Percentiles rank a stretch among this genome's conserved stretches.
Evolutionary conservation across 2,113 vertebrate species (phyloP).

Genomic region (Hypanus sabinus): DNA sequence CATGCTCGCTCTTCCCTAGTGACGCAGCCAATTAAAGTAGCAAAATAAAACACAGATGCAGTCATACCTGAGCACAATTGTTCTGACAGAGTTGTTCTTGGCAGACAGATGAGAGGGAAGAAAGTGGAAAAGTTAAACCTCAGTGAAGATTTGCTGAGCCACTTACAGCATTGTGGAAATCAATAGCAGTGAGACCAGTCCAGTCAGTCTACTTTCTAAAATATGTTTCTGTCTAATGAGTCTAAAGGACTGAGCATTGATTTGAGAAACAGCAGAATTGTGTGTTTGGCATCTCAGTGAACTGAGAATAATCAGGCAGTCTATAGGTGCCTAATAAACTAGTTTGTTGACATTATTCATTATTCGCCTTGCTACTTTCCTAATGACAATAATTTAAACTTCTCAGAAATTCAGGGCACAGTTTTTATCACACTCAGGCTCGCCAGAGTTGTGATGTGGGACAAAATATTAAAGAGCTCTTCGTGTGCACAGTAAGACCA

Average conservation of each 20-base stretch:
- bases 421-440: not conserved
- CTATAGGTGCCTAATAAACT: not conserved
- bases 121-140: too few species aligned
- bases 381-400: not conserved
- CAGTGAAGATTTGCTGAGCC: not conserved
- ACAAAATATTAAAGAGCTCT: not conserved
- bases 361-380: slow-evolving; percentile 14
- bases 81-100: not conserved
- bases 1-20: not conserved
- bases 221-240: slow-evolving; percentile 30
- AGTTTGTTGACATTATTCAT: slow-evolving; percentile 16
- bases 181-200: not conserved
- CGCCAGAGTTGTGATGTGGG: not conserved
- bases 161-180: not conserved
- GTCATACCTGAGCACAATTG: not conserved
- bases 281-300: not conserved
- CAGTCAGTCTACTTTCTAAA: slow-evolving; percentile 17
- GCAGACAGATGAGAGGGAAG: not conserved
- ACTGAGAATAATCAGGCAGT: slow-evolving; percentile 24
- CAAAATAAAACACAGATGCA: not conserved
- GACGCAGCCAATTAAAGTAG: not conserved
- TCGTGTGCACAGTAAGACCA: not conserved
- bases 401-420: not conserved
- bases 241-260: slow-evolving; percentile 15
- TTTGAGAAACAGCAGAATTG: not conserved